Evolutionary conservation across 2,888 invertebrate species (phyloP), one percentile per base, ranked within the genome.

Genomic region (Sicus ferrugineus): DNA sequence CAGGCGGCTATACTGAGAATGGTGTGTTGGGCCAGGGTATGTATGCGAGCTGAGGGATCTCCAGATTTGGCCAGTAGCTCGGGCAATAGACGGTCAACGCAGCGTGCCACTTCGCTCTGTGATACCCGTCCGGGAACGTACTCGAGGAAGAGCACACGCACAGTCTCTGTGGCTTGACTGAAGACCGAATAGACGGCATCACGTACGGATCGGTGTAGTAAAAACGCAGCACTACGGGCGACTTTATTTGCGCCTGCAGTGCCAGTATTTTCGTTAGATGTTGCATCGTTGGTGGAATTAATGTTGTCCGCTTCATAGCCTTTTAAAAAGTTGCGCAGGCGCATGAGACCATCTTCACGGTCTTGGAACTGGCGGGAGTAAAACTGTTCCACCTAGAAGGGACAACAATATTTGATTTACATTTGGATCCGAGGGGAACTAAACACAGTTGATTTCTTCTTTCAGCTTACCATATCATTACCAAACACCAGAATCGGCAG

Each of bases 141-240:
- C 77, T 94, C 93, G 7, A 92, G 89, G 81, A 95, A 94, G 80
- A 94, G 89, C 73, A 92, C 89, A 70, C 92, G 86, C 21, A 94
- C 91, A 1, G 93, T 90, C 82, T 94, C 93, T 69, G 94, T 93
- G 0, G 95, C 93, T 75, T 92, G 89, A 81, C 91, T 93, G 84
- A 95, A 95, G 0, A 95, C 95, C 23, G 94, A 93, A 84, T 93
- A 94, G 19, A 96, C 95, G 80, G 95, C 95, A 82, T 96, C 96
- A 59, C 94, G 88, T 65, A 96, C 87, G 0, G 93, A 90, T 68
- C 95, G 87, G 82, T 95, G 94, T 42, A 95, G 84, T 26, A 96
- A 83, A 72, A 93, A 88, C 66, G 94, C 91, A 0, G 95, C 91
- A 0, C 94, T 95, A 23, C 95, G 87, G 0, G 94, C 93, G 0